These are phyloP conservation scores for Solenodon paradoxus DNA, from an alignment of 2,113 vertebrate species.

Conservation along the genomic window DNA sequence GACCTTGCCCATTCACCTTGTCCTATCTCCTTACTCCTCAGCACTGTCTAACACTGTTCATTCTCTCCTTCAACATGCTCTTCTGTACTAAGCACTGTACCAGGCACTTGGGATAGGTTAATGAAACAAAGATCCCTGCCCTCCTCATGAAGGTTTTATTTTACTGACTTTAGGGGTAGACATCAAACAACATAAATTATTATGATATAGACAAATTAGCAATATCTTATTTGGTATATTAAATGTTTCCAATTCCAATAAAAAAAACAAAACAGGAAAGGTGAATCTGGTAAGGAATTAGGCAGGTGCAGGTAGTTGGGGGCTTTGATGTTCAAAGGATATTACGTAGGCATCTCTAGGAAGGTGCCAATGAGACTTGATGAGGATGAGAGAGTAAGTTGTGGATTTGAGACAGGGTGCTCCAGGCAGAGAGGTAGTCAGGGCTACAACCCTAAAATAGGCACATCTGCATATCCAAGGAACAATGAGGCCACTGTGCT, in stretches of 20 bases:
- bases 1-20: neutral
- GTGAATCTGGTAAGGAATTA: neutral
- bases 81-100: neutral
- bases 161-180: neutral
- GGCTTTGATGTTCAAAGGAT: neutral
- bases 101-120: neutral
- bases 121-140: neutral
- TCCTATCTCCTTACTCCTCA: neutral
- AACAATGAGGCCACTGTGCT: neutral
- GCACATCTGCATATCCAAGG: neutral
- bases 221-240: neutral
- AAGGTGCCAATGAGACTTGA: neutral
- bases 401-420: fast-evolving
- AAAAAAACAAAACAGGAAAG: neutral
- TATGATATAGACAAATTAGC: neutral
- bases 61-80: neutral
- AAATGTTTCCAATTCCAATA: neutral
- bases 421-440: neutral
- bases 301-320: neutral
- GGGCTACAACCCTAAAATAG: no score
- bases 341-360: neutral
- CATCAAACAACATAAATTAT: neutral
- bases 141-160: neutral
- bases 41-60: neutral
- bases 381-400: neutral